Evolutionary conservation across 2,113 vertebrate species (phyloP), one percentile per base, ranked within the genome.

Genomic region (Clinocottus analis): DNA sequence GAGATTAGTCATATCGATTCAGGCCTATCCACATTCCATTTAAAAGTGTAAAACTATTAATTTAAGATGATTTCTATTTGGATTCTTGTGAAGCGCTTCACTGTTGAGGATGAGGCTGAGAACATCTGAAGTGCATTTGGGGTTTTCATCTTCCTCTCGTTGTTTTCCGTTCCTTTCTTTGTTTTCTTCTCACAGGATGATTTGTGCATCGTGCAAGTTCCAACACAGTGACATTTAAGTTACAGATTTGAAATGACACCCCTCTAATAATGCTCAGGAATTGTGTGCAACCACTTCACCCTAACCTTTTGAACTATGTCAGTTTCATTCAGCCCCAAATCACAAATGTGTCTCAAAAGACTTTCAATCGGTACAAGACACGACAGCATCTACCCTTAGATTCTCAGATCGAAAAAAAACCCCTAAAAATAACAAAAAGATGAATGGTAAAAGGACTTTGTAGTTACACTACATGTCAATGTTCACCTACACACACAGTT

Each of bases 41-140:
- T 69, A 13, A 23, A 84, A 49, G 37, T 73, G 62, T 67, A 5
- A 63, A 47, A 61, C 37, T 71, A 49, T 53, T 29, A 14, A 77
- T 68, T 70, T 56, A 75, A 65, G 17, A 21, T 16, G 5, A 39
- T 47, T 74, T 60, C 17, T 25, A n/a, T 51, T 70, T 39, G 9
- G 27, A 39, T 51, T 72, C 41, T 49, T 58, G 5, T 75, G 13
- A 33, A 74, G 31, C 68, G 27, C 4, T 7, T 45, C 3, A 1
- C 7, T 58, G 8, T 39, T 39, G 37, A 39, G 37, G 19, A n/a
- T 37, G 6, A 56, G 10, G 16, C 10, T 39, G 23, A 62, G 21
- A 31, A 23, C 29, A 10, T 17, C 35, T 55, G 4, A 59, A 16
- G 2, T 65, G 33, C 17, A 25, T 23, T 31, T 55, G 5, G 35